phyloP scores from a whole-genome alignment of 2,797 vertebrate genomes.

The Pristis pectinata region DNA sequence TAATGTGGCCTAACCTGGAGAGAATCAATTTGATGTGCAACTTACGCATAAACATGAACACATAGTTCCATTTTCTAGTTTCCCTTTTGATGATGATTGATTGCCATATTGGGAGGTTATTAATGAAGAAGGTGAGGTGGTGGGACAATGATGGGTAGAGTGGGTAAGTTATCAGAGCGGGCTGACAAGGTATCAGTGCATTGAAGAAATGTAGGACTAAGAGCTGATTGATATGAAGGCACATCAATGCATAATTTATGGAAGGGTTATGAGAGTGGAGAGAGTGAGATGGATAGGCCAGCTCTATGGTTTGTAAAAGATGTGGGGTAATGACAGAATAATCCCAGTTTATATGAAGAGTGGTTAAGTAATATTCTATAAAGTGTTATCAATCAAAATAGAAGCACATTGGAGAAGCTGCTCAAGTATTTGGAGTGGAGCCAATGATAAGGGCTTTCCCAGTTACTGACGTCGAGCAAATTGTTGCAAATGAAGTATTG shows the following conservation, averaged over 20 bases:
- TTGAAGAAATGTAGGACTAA: not conserved
- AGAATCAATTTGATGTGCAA: too few species aligned
- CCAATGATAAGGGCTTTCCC: not conserved
- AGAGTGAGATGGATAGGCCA: not conserved
- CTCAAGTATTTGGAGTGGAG: not conserved
- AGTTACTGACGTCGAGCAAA: not conserved
- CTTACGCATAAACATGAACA: too few species aligned
- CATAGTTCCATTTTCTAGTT: too few species aligned
- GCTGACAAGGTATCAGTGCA: not conserved
- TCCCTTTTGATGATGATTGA: not conserved
- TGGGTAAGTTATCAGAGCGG: not conserved
- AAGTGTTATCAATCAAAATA: not conserved
- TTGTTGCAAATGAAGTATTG: not conserved
- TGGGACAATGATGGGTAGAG: too few species aligned
- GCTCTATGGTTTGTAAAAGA: not conserved
- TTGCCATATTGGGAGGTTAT: not conserved
- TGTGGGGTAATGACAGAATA: not conserved
- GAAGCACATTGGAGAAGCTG: not conserved
- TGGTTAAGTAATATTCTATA: not conserved
- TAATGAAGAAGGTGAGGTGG: not conserved
- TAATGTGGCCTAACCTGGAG: too few species aligned
- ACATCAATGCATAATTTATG: not conserved
- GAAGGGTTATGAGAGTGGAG: not conserved
- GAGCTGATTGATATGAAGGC: not conserved
- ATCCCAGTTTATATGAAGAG: not conserved